Evolutionary conservation across 1,140 invertebrate genomes (phyloP), one percentile per base, ranked within the genome.

Genomic region (Tachypleus tridentatus): DNA sequence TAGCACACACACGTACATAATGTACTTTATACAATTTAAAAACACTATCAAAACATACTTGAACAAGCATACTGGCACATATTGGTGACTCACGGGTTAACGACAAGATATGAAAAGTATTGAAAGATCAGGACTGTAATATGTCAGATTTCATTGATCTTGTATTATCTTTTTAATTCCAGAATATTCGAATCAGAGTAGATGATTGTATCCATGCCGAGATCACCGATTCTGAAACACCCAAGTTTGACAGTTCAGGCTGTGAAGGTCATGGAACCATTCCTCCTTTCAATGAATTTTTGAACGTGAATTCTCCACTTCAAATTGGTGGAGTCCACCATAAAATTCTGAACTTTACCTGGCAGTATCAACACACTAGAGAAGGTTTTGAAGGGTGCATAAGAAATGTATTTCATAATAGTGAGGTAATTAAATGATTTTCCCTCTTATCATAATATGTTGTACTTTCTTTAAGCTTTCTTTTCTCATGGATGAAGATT

Each of bases 361-460:
- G 72, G 70, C 60, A 63, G 9, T 67, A 73, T 63, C 67, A 72
- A 7, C 64, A 71, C 6, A 69, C 67, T 6, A 73, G 74, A 49
- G 90, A 90, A 78, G 88, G 86, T 4, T 98, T 97, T 75, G 89
- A 93, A 73, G 96, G 96, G 5, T 98, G 96, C 77, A 91, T 98
- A 53, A 84, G 89, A 68, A 97, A 97, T 75, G 79, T 98, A n/a
- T 87, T 96, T 71, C 93, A 97, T 74, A 97, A 98, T 74, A 96
- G 93, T 71, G 91, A 93, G 56, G 68, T 69, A 52, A 59, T 61
- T 62, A 4, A 29, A 29, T 29, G 29, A 29, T 29, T 29, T 29
- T 29, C 29, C 29, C 29, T 29, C 29, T 29, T 29, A 29, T 29
- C 29, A 29, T 29, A 29, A 29, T 29, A 2, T 29, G 29, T 29